phyloP scores from a whole-genome alignment of 2,888 invertebrate genomes.

The Zeuzera pyrina region DNA sequence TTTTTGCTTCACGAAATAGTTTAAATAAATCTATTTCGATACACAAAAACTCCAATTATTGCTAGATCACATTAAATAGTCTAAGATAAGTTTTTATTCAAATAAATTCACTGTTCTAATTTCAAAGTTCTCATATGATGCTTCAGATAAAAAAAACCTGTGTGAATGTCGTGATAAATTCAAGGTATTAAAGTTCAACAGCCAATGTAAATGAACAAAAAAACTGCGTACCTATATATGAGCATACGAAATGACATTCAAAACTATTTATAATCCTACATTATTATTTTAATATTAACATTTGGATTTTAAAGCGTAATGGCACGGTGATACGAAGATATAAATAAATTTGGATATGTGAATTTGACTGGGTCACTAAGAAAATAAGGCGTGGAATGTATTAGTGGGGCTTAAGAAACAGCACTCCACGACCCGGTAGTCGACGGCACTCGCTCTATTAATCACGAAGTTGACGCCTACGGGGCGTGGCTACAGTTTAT shows the following conservation, averaged over 20 bases:
- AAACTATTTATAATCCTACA: constrained; percentile 41
- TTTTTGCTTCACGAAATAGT: constrained; percentile 1
- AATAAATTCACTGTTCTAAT: constrained; percentile 11
- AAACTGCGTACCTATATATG: no score
- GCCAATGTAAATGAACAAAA: constrained; percentile 15
- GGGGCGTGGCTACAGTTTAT: constrained; percentile 61
- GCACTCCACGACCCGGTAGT: constrained; percentile 49
- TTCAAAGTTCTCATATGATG: no score
- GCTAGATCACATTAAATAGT: constrained; percentile 1
- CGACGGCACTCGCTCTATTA: constrained; percentile 52
- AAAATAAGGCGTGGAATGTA: constrained; percentile 8
- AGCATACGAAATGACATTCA: constrained; percentile 19
- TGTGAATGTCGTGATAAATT: constrained; percentile 18
- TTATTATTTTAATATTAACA: constrained; percentile 52
- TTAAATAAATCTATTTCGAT: background rate
- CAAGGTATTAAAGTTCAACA: constrained; percentile 26
- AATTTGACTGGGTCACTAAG: constrained; percentile 28
- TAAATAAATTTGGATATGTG: constrained; percentile 38
- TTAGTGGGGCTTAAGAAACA: constrained; percentile 33
- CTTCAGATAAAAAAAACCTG: no score
- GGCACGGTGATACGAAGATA: constrained; percentile 35
- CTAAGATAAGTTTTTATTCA: constrained; percentile 7
- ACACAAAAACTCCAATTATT: background rate
- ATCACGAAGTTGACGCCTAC: constrained; percentile 64
- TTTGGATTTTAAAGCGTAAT: constrained; percentile 21